Base-by-base conservation (phyloP, 2,888 invertebrate species). In the Sminthurides aquaticus region DNA sequence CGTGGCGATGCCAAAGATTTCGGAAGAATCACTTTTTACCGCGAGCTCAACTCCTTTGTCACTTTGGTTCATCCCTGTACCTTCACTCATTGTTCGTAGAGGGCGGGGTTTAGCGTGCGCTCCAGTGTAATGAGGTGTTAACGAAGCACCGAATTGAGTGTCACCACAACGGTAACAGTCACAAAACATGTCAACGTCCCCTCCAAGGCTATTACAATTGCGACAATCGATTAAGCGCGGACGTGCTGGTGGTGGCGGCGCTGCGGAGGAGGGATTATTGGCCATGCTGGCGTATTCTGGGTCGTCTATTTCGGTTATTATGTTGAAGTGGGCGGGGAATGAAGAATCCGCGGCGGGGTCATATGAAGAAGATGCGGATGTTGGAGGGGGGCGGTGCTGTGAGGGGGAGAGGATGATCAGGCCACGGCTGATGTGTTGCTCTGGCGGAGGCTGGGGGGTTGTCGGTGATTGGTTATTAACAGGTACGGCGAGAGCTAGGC, bases 401-500 rank as follows among this genome's bases (percentile, higher is more conserved):
- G 5, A 11, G 15, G 43, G 43, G 43, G 15, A 11, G 43, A 34
- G 43, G 43, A 34, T 34, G 43, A 5, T 34, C 8, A 34, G 5
- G 43, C 43, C 5, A 15, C 15, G 43, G 43, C 43, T 11, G 43
- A 34, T 34, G 43, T 34, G 43, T 5, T 34, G 8, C 8, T 34
- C 5, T 5, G 43, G 43, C 43, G 5, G 43, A 34, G 43, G 5
- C 43, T 5, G 43, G 43, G 15, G 15, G 43, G 25, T 3, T 3
- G 5, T 18, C 22, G 3, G 3, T 22, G 20, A 49, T 49, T 49
- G 3, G 24, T 25, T 24, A 24, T 56, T 8, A 20, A 61, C 61
- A 20, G 54, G 54, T 11, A 55, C 22, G 8, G 62, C 62, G 22
- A 62, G 57, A 28, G 62, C 62, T 49, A 62, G 62, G 49, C 62